Evolutionary conservation across 2,113 vertebrate genomes (phyloP).

Genomic region (Probosciger aterrimus): DNA sequence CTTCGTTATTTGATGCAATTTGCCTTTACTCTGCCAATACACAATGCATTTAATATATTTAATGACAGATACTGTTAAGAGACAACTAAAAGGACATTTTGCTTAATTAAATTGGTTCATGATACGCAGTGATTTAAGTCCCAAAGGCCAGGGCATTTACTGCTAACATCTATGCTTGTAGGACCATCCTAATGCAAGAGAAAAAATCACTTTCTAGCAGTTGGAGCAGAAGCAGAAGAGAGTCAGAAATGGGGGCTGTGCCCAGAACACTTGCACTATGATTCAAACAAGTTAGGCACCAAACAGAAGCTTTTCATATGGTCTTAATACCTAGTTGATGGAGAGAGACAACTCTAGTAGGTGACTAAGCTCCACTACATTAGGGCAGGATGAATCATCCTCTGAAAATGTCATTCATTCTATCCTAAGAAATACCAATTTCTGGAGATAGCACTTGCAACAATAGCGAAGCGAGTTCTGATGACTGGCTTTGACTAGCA

Average conservation of each 20-base stretch:
- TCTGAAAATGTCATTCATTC: conserved; percentile 21
- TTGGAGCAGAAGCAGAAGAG: neutral
- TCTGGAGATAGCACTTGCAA: neutral
- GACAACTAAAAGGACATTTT: neutral
- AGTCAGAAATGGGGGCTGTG: neutral
- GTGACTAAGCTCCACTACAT: conserved; percentile 19
- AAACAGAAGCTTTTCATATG: neutral
- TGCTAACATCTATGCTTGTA: neutral
- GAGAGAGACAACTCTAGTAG: neutral
- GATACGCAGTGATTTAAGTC: neutral
- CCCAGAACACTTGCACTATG: neutral
- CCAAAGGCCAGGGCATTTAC: neutral
- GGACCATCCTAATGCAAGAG: neutral
- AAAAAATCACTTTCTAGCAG: neutral
- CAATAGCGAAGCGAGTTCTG: neutral
- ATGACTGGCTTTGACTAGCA: neutral
- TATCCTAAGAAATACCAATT: neutral
- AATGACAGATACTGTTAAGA: neutral
- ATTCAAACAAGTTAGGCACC: neutral
- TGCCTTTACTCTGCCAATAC: neutral
- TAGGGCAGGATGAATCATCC: conserved; percentile 20
- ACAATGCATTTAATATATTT: neutral
- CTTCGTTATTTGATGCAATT: neutral
- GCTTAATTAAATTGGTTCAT: neutral
- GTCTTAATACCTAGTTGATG: neutral